Conservation (phyloP, 2,797 vertebrate genomes). For the Diceros bicornis region DNA sequence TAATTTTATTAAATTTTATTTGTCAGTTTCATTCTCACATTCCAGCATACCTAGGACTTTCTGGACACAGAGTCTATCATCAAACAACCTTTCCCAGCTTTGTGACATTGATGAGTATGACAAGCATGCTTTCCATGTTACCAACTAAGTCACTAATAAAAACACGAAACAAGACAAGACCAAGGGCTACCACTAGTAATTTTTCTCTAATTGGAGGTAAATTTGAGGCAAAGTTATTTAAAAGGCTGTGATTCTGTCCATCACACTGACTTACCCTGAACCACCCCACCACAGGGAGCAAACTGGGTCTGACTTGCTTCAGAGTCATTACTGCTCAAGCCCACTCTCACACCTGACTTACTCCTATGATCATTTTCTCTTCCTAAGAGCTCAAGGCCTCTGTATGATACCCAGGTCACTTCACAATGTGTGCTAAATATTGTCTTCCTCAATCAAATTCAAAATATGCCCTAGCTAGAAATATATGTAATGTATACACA, state of each 20-base stretch:
- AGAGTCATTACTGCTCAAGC: neutral
- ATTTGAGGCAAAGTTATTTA: neutral
- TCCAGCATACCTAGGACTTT: constrained; percentile 35
- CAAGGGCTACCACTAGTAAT: neutral
- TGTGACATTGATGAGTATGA: neutral
- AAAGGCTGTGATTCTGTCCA: neutral
- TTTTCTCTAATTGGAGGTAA: neutral
- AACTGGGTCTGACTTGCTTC: neutral
- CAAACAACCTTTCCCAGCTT: neutral
- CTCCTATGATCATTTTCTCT: neutral
- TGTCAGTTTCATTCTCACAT: constrained; percentile 1
- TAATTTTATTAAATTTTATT: constrained; percentile 60
- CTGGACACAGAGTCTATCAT: neutral
- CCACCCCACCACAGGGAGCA: neutral
- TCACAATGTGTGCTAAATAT: neutral
- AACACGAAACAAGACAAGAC: neutral
- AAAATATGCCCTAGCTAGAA: neutral
- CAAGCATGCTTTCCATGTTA: neutral
- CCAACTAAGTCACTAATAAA: constrained; percentile 37
- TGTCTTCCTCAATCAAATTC: constrained; percentile 25
- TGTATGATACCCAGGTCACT: neutral
- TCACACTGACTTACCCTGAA: neutral
- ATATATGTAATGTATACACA: neutral
- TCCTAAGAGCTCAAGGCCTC: neutral
- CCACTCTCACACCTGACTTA: neutral